Percentiles rank a stretch among this genome's conserved stretches.
These are phyloP conservation scores for Tachystola acroxantha DNA, from an alignment of 2,888 invertebrate genomes.

Conservation along the genomic window DNA sequence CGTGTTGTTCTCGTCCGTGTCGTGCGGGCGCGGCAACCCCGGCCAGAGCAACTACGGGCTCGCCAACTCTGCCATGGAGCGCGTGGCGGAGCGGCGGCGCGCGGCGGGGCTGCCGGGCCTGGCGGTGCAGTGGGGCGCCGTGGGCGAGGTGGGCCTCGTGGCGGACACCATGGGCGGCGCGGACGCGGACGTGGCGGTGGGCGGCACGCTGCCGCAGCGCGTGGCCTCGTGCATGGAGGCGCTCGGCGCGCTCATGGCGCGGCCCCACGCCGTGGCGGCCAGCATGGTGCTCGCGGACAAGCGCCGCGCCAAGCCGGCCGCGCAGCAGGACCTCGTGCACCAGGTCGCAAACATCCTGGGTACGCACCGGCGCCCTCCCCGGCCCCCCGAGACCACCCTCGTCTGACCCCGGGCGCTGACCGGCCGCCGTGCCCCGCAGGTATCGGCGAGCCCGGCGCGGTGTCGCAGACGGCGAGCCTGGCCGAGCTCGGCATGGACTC, in stretches of 20 bases:
- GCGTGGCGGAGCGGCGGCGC: conserved; percentile 92
- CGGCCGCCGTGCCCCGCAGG: too few relatives aligned
- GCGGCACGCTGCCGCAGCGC: conserved; percentile 97
- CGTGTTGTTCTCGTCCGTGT: conserved; percentile 97
- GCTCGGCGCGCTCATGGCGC: conserved; percentile 93
- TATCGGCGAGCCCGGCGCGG: conserved; percentile 90
- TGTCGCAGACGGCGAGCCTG: conserved; percentile 85
- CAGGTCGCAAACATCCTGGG: conserved; percentile 93
- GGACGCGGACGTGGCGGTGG: conserved; percentile 92
- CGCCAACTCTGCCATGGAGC: conserved; percentile 98
- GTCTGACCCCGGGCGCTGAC: too few relatives aligned
- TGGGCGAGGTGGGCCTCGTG: conserved; percentile 96
- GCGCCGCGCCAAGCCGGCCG: conserved; percentile 79
- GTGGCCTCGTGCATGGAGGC: conserved; percentile 95
- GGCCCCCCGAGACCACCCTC: background rate
- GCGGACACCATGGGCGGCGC: conserved; percentile 89
- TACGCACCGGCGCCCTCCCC: conserved; percentile 21
- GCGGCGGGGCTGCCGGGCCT: conserved; percentile 89
- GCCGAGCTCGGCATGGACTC: conserved; percentile 99
- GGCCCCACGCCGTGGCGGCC: conserved; percentile 88
- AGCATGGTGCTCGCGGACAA: conserved; percentile 94
- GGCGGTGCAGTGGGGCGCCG: conserved; percentile 99
- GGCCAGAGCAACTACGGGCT: conserved; percentile 98
- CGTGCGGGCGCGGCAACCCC: conserved; percentile 97
- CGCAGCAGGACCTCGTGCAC: conserved; percentile 80